Evolutionary conservation across 64 coral and sea anemone species (phyloP), one percentile per base, ranked within the genome.

Genomic region (Trachythela sp.): DNA sequence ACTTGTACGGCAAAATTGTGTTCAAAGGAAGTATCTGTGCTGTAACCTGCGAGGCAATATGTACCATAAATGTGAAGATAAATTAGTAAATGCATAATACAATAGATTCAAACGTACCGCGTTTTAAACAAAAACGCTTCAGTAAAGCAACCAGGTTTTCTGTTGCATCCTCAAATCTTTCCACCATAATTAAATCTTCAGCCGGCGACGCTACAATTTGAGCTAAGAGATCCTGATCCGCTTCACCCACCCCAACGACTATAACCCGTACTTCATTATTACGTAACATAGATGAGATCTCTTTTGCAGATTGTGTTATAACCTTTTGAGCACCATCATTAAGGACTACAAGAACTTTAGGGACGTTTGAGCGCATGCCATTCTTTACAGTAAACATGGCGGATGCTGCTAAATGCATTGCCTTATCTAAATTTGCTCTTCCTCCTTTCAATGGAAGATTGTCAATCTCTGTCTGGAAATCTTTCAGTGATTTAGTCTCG

Each of bases 261-360:
- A 80, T 22, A 36, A 80, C 75, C 30, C 75, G 75, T 39, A 80
- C 75, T 37, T 80, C 75, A 38, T 80, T 8, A 15, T 80, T 39
- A 13, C 30, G 30, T 35, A 80, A 38, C 75, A 37, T 80, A 38
- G 75, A 80, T 10, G 75, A 35, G 30, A 80, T 80, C 15, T 80
- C 33, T 39, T 80, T 35, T 15, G 75, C 26, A 37, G 13, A 37
- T 22, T 35, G 33, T 37, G 75, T 35, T 36, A 39, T 37, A 6
- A 80, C 37, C 37, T 80, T 80, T 35, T 15, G 75, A 80, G 75
- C 37, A 80, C 75, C 75, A 39, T 80, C 75, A 80, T 80, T 80
- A 15, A 80, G 75, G 20, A 80, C 33, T 36, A 80, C 9, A 80
- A 80, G 75, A 13, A 35, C 75, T 80, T 80, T 80, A 4, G 75